These are phyloP conservation scores for Phaenicophaeus curvirostris DNA, from an alignment of 2,797 vertebrate genomes.

Conservation along the genomic window DNA sequence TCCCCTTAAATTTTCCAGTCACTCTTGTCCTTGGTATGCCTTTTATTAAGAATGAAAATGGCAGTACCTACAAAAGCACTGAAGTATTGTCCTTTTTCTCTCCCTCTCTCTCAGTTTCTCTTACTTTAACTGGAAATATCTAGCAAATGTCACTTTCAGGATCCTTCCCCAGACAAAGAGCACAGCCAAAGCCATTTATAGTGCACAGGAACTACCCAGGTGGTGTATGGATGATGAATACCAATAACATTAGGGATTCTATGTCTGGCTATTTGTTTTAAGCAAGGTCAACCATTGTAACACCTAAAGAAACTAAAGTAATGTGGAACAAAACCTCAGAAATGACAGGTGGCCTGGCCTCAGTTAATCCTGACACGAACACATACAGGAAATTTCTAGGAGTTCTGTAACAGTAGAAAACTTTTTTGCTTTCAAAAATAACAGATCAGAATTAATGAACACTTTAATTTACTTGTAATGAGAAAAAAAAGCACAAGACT, in stretches of 20 bases:
- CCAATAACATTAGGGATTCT: neutral
- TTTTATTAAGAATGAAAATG: neutral
- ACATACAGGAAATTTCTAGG: neutral
- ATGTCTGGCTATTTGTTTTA: neutral
- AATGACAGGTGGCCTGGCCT: neutral
- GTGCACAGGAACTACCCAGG: no score
- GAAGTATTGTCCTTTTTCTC: neutral
- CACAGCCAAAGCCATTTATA: neutral
- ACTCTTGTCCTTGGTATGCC: neutral
- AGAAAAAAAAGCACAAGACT: neutral
- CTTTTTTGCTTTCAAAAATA: neutral
- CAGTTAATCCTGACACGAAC: neutral
- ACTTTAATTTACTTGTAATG: neutral
- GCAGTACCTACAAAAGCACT: neutral
- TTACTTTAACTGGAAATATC: neutral
- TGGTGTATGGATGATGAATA: no score
- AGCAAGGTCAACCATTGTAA: slow-evolving; percentile 11
- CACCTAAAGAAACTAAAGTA: slow-evolving; percentile 37
- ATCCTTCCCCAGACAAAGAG: neutral
- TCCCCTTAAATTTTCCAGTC: slow-evolving; percentile 7
- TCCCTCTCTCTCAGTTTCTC: neutral
- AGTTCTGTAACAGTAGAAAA: neutral
- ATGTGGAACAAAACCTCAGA: slow-evolving; percentile 38
- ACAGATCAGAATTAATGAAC: neutral
- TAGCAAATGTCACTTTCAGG: neutral